A percentile compares a stretch with the other conserved stretches of the same genome.
phyloP scores from a whole-genome alignment of 2,113 vertebrate species.

The Oncorhynchus mykiss region DNA sequence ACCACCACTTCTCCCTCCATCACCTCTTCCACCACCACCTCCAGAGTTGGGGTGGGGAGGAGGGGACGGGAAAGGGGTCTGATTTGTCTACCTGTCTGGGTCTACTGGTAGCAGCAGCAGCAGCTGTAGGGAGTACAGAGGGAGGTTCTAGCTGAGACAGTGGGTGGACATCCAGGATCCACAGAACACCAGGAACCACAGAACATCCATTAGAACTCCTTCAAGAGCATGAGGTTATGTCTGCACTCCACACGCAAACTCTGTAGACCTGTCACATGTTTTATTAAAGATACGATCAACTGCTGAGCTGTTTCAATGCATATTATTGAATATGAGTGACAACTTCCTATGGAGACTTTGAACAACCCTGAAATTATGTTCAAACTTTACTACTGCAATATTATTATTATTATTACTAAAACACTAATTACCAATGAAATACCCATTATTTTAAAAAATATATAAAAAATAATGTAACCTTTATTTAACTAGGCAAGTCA shows the following conservation, averaged over 20 bases:
- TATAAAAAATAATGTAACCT: too few species aligned
- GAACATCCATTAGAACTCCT: slow-evolving; percentile 24
- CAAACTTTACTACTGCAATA: background rate
- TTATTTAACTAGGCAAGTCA: too few species aligned
- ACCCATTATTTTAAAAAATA: background rate
- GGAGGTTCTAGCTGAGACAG: slow-evolving; percentile 55
- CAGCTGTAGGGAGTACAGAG: slow-evolving; percentile 61
- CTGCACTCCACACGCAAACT: slow-evolving; percentile 34
- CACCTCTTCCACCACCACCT: too few species aligned
- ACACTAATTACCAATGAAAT: background rate
- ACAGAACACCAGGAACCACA: slow-evolving; percentile 21
- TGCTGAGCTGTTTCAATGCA: too few species aligned
- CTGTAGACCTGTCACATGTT: slow-evolving; percentile 19
- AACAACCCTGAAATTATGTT: too few species aligned
- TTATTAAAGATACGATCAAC: too few species aligned
- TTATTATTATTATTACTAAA: background rate
- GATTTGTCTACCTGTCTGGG: slow-evolving; percentile 44
- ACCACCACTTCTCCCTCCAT: too few species aligned
- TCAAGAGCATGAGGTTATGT: slow-evolving; percentile 50
- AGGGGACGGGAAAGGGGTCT: background rate
- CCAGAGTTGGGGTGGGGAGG: too few species aligned
- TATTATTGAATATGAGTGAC: too few species aligned
- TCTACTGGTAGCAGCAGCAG: slow-evolving; percentile 55
- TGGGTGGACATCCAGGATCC: slow-evolving; percentile 50
- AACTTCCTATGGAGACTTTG: too few species aligned